These are phyloP conservation scores for Coenonympha glycerion DNA, from an alignment of 2,888 invertebrate species.

Conservation along the genomic window DNA sequence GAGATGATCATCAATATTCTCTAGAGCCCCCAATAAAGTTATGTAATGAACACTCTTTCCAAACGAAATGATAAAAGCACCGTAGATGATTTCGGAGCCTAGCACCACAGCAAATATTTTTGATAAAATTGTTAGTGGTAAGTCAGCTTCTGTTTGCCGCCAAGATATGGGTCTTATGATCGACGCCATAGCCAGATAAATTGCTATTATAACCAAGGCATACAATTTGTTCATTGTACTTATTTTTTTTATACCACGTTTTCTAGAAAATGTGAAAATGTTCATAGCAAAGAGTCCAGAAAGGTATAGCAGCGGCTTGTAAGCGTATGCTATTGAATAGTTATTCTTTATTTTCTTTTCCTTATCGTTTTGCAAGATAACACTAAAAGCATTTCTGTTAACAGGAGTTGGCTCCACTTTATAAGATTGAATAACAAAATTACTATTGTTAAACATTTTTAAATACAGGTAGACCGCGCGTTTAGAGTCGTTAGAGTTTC, in stretches of 20 bases:
- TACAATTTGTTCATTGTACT: slow-evolving; percentile 36
- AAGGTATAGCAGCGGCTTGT: slow-evolving; percentile 43
- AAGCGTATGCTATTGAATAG: slow-evolving; percentile 36
- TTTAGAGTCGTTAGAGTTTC: too few species aligned
- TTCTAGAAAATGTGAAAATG: slow-evolving; percentile 35
- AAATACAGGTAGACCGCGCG: too few species aligned
- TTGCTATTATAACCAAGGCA: slow-evolving; percentile 33
- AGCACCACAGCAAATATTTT: slow-evolving; percentile 37
- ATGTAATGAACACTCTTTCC: slow-evolving; percentile 37
- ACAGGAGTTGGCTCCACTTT: slow-evolving; percentile 1
- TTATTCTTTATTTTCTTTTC: slow-evolving; percentile 20
- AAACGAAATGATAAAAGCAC: slow-evolving; percentile 36
- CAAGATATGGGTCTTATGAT: slow-evolving; percentile 39
- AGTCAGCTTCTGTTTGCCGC: slow-evolving; percentile 39
- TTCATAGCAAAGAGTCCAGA: slow-evolving; percentile 42
- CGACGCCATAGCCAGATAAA: slow-evolving; percentile 25
- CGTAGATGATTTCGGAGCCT: slow-evolving; percentile 38
- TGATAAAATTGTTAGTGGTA: slow-evolving; percentile 46
- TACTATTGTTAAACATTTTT: slow-evolving; percentile 28
- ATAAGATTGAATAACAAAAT: slow-evolving; percentile 23
- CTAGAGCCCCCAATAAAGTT: slow-evolving; percentile 39
- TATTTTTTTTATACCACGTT: slow-evolving; percentile 28
- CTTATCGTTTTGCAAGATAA: slow-evolving; percentile 26
- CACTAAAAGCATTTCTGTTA: slow-evolving; percentile 25
- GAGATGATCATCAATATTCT: slow-evolving; percentile 42